Evolutionary conservation across 2,888 invertebrate species (phyloP), one percentile per base, ranked within the genome.

Genomic region (Eucera pruinosa): DNA sequence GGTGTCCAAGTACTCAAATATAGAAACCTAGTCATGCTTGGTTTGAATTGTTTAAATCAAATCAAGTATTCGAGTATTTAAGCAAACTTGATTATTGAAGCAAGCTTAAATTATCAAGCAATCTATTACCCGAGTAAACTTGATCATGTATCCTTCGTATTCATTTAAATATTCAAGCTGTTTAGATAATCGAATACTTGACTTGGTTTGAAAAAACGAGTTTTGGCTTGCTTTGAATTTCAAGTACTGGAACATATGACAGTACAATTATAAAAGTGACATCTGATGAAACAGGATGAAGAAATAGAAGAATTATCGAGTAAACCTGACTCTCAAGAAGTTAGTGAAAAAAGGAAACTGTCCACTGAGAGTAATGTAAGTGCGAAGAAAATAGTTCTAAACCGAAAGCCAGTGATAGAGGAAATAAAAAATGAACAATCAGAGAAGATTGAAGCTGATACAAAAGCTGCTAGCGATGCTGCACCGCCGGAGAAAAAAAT

Each of bases 381-480:
- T 48, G 87, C 94, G 0, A 95, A 95, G 85, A 96, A 96, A 92
- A 93, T 95, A 62, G 93, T 95, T 43, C 90, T 95, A 48, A 95
- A 95, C 84, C 88, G 90, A 15, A 90, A 90, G 60, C 87, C 88
- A 65, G 85, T 90, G 23, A 89, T 92, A 7, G 91, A 92, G 72
- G 91, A 91, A 70, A 71, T 89, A 1, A 91, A 91, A 78, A 73
- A 84, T 15, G 89, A 89, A 20, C 78, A 83, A 54, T 75, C 77
- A 20, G 80, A 84, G 71, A 86, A 87, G 70, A 25, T 95, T 95
- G 87, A 96, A 95, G 92, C 93, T 95, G 58, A 93, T 95, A 36
- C 91, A 94, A 54, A 95, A 95, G 84, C 80, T 76, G 30, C 75
- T 13, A 89, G 89, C 41, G 57, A 61, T 25, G 69, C 69, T 20